Evolutionary conservation across 2,113 vertebrate genomes (phyloP), one percentile per base, ranked within the genome.

Genomic region (Dicentrarchus labrax): DNA sequence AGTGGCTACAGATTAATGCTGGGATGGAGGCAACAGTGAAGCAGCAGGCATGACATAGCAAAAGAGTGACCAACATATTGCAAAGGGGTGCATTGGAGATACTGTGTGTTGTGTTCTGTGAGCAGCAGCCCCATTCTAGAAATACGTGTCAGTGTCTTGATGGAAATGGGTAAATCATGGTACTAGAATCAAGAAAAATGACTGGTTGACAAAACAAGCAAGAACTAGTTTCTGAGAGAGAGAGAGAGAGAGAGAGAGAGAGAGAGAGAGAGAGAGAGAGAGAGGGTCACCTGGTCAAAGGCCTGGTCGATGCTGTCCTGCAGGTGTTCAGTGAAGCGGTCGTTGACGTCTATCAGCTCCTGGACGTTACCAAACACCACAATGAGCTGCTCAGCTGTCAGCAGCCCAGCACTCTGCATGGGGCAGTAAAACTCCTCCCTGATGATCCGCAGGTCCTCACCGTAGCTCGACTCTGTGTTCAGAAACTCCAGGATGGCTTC

Each of bases 401-500:
- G 96, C 78, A 97, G 94, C 3, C 94, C 96, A 5, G 97, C 97
- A 0, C 95, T 96, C 94, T 97, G 96, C 96, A 98, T 98, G 67
- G 96, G 97, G 70, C 96, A 93, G 88, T 97, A 97, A 80, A 98
- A 97, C 77, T 97, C 97, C 94, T 97, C 96, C 80, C 95, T 96
- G 83, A 98, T 97, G 89, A 97, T 97, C 13, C 96, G 93, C 73
- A 97, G 94, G 91, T 97, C 96, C 80, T 97, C 97, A 15, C 96
- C 95, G 0, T 97, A 98, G 90, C 97, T 98, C 17, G 95, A 94
- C 93, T 99, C 97, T 0, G 97, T 98, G 88, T 97, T 97, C 75
- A 99, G 95, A 50, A 98, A 98, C 93, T 99, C 97, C 91, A 98
- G 86, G 81, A 97, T 95, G 60, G 97, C 96, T 80, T 98, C 97